Conservation (phyloP, 2,888 invertebrate species). For the Augiades crinisus region DNA sequence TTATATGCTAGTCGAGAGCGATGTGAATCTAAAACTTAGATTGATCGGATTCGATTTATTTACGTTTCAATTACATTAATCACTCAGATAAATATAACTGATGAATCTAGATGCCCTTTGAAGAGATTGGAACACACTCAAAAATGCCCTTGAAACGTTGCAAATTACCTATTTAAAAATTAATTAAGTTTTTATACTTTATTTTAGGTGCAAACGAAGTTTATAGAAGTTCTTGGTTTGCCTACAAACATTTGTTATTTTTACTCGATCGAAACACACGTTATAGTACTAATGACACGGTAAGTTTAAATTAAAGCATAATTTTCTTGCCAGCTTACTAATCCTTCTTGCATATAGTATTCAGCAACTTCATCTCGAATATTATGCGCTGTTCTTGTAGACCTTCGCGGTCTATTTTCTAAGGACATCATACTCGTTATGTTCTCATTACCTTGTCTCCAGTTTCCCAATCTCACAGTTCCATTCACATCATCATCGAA, state of each 20-base stretch:
- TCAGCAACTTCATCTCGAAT: constrained; percentile 31
- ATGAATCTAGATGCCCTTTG: too few species aligned
- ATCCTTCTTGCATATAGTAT: constrained; percentile 32
- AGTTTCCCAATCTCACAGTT: constrained; percentile 29
- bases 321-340: constrained; percentile 33
- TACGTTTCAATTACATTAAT: too few species aligned
- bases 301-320: constrained; percentile 32
- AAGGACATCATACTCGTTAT: constrained; percentile 29
- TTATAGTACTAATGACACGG: constrained; percentile 28
- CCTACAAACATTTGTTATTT: constrained; percentile 32
- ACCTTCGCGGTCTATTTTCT: constrained; percentile 32
- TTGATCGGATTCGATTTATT: too few species aligned
- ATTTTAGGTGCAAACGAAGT: constrained; percentile 34
- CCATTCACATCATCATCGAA: too few species aligned
- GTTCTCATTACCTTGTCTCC: constrained; percentile 28
- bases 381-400: constrained; percentile 32
- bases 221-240: constrained; percentile 28
- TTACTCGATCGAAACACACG: constrained; percentile 33
- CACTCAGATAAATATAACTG: too few species aligned
- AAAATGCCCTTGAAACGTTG: too few species aligned
- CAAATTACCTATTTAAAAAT: too few species aligned
- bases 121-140: too few species aligned
- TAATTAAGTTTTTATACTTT: too few species aligned
- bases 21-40: too few species aligned
- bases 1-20: constrained; percentile 22